These are phyloP conservation scores for Paracentrotus lividus DNA, from an alignment of 53 echinoderm and acorn worm species.

Conservation along the genomic window DNA sequence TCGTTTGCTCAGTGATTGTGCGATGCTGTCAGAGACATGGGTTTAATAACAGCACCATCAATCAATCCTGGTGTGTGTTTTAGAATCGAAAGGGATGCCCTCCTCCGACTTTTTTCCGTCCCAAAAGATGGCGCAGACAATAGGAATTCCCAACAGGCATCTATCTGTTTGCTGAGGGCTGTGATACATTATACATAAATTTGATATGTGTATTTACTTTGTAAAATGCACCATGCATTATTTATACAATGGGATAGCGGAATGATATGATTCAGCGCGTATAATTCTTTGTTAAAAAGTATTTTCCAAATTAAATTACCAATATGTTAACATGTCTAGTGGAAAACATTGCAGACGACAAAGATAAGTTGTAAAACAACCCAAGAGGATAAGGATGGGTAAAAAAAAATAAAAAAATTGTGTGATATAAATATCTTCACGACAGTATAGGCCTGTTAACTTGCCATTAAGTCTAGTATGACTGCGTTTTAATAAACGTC, in stretches of 20 bases:
- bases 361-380: too few species aligned
- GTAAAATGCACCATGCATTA: slow-evolving; percentile 43
- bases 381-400: too few species aligned
- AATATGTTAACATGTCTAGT: neutral
- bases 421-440: too few species aligned
- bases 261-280: too few species aligned
- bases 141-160: neutral
- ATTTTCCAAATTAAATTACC: neutral
- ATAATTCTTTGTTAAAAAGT: too few species aligned
- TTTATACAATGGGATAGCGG: neutral
- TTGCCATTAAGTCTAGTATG: too few species aligned
- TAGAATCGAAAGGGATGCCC: neutral
- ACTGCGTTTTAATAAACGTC: too few species aligned
- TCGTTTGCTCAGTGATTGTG: slow-evolving; percentile 61
- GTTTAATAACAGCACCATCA: slow-evolving; percentile 52
- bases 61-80: neutral
- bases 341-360: too few species aligned
- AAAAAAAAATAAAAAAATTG: too few species aligned
- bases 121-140: slow-evolving; percentile 16
- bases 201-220: slow-evolving; percentile 40
- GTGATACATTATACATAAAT: slow-evolving; percentile 49
- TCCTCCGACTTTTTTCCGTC: neutral
- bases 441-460: too few species aligned
- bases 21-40: slow-evolving; percentile 17
- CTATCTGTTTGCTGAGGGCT: slow-evolving; percentile 29